Evolutionary conservation across 2,888 invertebrate genomes (phyloP), one percentile per base, ranked within the genome.

Genomic region (Chrysopilus asiliformis): DNA sequence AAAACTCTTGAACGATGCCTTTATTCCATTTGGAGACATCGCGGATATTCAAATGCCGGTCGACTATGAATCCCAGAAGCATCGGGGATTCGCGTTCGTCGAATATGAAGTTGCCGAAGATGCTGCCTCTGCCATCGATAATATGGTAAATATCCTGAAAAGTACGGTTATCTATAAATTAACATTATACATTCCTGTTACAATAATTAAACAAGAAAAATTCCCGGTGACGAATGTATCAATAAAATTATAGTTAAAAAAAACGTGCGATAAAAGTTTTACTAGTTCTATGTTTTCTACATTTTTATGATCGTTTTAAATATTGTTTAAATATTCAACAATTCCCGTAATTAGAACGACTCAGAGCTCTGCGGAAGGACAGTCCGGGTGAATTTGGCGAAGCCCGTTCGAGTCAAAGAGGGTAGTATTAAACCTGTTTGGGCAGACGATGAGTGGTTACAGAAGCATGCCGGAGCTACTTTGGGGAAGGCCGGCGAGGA

Each of bases 401-500:
- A 94, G 49, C 97, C 98, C 3, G 91, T 94, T 58, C 79, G 89
- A 49, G 84, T 94, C 36, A 94, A 91, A 58, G 95, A 97, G 67
- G 91, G 94, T 16, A 90, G 89, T 7, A 84, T 87, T 1, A 73
- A 86, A 44, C 86, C 94, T 2, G 94, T 98, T 3, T 99, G 98
- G 98, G 85, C 94, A 0, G 97, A 97, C 56, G 98, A 99, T 59
- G 74, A 77, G 34, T 98, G 98, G 98, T 64, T 98, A n/a, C 90
- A 91, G 57, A 85, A 91, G 56, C 94, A 97, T 68, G 93, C 94
- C 2, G 94, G 94, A 2, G 86, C 86, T 55, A 91, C 91, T 1
- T 68, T 79, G 9, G 67, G 75, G 10, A 63, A 68, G 2, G 63
- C 59, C n/a, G 65, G 66, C 34, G 53, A 53, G 22, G 64, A 60